A percentile compares a stretch with the other conserved stretches of the same genome.
These are phyloP conservation scores for Anabas testudineus DNA, from an alignment of 2,797 vertebrate species.

Conservation along the genomic window DNA sequence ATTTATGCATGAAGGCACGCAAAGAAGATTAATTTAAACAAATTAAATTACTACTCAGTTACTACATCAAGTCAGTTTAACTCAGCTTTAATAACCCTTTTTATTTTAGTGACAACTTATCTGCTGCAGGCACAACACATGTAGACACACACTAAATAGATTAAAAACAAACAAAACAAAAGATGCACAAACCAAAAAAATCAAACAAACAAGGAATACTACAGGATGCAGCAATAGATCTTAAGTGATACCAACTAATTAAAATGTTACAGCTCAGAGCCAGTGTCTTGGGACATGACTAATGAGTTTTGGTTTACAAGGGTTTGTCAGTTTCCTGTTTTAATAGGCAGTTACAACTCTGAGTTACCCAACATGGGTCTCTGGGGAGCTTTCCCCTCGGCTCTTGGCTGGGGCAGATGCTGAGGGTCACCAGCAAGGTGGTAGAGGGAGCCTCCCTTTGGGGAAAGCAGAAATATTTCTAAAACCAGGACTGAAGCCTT, in stretches of 20 bases:
- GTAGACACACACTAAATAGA: conserved; percentile 1
- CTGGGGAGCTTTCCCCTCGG: conserved; percentile 62
- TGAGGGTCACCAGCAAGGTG: conserved; percentile 73
- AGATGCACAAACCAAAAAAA: no score
- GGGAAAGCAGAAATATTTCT: conserved; percentile 72
- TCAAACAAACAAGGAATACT: conserved; percentile 26
- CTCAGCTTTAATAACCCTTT: neutral
- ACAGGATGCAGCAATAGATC: conserved; percentile 14
- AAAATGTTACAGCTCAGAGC: conserved; percentile 68
- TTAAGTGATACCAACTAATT: conserved; percentile 61
- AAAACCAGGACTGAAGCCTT: conserved; percentile 54
- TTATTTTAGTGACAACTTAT: neutral
- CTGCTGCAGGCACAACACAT: neutral
- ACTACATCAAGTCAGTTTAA: neutral
- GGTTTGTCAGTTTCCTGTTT: conserved; percentile 80
- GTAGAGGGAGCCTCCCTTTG: conserved; percentile 62
- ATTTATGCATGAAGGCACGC: neutral
- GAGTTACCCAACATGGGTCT: conserved; percentile 72
- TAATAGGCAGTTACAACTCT: conserved; percentile 73
- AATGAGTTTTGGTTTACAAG: conserved; percentile 79
- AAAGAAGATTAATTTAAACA: neutral
- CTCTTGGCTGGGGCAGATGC: conserved; percentile 66
- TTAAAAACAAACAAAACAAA: conserved; percentile 8
- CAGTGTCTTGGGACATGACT: conserved; percentile 73
- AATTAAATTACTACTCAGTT: neutral